Evolutionary conservation across 2,888 invertebrate genomes (phyloP), one percentile per base, ranked within the genome.

Genomic region (Drosophila falleni): DNA sequence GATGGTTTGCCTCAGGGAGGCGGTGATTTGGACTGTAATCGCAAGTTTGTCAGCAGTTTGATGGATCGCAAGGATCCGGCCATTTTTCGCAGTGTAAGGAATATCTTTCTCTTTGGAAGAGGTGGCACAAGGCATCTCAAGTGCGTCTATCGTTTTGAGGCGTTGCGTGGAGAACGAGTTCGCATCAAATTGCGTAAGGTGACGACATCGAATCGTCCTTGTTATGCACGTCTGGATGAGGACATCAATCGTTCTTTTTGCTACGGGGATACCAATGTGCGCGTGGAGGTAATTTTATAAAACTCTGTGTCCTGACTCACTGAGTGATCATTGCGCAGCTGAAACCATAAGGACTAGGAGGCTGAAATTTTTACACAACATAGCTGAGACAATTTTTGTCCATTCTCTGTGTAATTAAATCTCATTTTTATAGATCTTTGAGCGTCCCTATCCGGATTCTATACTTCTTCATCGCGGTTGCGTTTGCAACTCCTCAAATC

Each of bases 131-230:
- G 95, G 71, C 96, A 97, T 92, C 94, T 97, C 19, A 97, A 96
- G 95, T 98, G 98, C 93, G 95, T 96, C 49, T 97, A 97, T 92
- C 96, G 97, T 50, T 97, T 97, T 90, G 97, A 97, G 93, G 97
- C 96, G 0, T 96, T 96, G 87, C 95, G 95, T 56, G 97, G 97
- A 51, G 97, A 97, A 91, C 94, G 96, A 51, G 95, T 97, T 51
- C 95, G 96, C 71, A 93, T 98, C 53, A 95, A 96, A 60, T 94
- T 97, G 58, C 96, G 95, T 89, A 95, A 95, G 71, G 94, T 97
- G 4, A 93, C 95, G n/a, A 95, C 95, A 9, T 94, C 94, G 61
- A 94, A 95, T 87, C 92, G 94, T 19, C 76, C 88, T 35, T 93
- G 93, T 65, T 91, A 89, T 61, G 92, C 92, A 3, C 91, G 91